A percentile compares a stretch with the other conserved stretches of the same genome.
Evolutionary conservation across 2,888 invertebrate genomes (phyloP).

Genomic region (Drosophila seclusa): DNA sequence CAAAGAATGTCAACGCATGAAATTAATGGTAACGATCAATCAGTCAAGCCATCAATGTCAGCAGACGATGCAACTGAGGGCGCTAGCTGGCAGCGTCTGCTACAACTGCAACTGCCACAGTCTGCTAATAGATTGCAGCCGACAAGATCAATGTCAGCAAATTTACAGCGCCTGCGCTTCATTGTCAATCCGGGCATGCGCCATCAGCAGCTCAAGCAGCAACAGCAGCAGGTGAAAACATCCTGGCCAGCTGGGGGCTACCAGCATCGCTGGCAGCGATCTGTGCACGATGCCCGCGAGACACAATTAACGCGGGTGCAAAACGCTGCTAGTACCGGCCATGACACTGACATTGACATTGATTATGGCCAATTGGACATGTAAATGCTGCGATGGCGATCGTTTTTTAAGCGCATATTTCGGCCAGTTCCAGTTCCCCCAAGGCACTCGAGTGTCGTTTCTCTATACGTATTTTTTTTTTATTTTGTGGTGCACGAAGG

Average conservation of each 20-base stretch:
- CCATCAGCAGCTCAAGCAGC: constrained; percentile 38
- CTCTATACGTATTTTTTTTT: constrained; percentile 6
- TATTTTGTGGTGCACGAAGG: constrained; percentile 32
- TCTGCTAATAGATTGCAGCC: constrained; percentile 81
- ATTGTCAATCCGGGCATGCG: constrained; percentile 64
- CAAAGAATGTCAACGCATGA: constrained; percentile 81
- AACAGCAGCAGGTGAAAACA: constrained; percentile 70
- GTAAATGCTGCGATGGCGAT: constrained; percentile 58
- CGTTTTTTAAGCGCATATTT: constrained; percentile 29
- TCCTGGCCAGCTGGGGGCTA: constrained; percentile 39
- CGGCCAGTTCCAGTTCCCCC: constrained; percentile 31
- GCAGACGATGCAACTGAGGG: constrained; percentile 37
- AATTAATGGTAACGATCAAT: constrained; percentile 83
- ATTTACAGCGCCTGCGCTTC: constrained; percentile 55
- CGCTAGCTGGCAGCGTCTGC: constrained; percentile 21
- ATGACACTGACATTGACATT: constrained; percentile 54
- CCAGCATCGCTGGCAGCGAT: constrained; percentile 40
- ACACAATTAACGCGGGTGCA: constrained; percentile 75
- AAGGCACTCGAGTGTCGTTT: constrained; percentile 30
- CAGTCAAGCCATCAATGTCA: constrained; percentile 82
- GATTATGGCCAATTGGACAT: constrained; percentile 66
- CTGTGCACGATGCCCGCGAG: constrained; percentile 57
- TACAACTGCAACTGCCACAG: constrained; percentile 29
- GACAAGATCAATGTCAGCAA: constrained; percentile 81
- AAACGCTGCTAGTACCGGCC: constrained; percentile 33